Percentiles rank a stretch among this genome's conserved stretches.
These are phyloP conservation scores for Peromyscus polionotus DNA, from an alignment of 2,113 vertebrate species.

Conservation along the genomic window DNA sequence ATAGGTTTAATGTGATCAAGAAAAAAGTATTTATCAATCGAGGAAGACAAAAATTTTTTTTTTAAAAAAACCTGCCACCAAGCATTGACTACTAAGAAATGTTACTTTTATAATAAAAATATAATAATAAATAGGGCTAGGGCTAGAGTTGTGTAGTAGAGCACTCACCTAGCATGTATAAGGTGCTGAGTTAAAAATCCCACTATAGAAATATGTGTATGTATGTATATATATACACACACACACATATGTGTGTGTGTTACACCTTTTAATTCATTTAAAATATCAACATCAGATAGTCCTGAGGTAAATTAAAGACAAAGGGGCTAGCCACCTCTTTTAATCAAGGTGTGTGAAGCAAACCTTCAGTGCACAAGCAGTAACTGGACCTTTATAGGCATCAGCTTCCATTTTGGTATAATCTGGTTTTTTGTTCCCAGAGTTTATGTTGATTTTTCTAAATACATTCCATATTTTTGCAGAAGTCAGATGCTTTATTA, in stretches of 20 bases:
- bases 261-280: not conserved
- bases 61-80: not conserved
- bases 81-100: not conserved
- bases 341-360: not conserved
- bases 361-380: not conserved
- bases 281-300: not conserved
- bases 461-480: not conserved
- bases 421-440: not conserved
- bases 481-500: not conserved
- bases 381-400: not conserved
- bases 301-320: not conserved
- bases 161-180: not conserved
- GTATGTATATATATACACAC: no score
- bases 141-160: not conserved
- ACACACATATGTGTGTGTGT: no score
- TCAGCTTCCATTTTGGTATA: not conserved
- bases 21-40: not conserved
- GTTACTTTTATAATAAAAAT: constrained; percentile 9
- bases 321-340: not conserved
- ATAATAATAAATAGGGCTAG: not conserved
- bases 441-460: not conserved
- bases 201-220: not conserved
- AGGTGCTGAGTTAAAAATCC: not conserved
- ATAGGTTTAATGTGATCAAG: not conserved
- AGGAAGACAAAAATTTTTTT: not conserved